Conservation (phyloP, 30 jellyfish, hydroid and myxozoan species). For the Chrysaora quinquecirrha region DNA sequence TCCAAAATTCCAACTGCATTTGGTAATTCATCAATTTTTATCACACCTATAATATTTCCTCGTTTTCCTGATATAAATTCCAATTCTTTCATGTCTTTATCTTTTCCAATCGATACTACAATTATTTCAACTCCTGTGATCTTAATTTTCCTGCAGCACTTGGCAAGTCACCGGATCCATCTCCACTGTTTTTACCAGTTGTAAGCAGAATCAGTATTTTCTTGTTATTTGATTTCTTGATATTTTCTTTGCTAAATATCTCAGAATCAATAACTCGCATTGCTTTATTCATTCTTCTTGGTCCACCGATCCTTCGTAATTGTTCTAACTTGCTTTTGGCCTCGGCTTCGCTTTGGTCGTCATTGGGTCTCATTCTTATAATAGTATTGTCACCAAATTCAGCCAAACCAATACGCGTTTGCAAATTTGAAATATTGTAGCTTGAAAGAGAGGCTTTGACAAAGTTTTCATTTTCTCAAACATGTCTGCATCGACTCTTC, state of each 20-base stretch:
- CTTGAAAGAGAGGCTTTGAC: slow-evolving; percentile 54
- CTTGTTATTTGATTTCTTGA: not conserved
- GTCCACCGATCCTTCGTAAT: slow-evolving; percentile 66
- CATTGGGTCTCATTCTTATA: not conserved
- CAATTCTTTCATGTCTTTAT: slow-evolving; percentile 34
- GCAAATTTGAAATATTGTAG: slow-evolving; percentile 46
- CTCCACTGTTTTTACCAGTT: slow-evolving; percentile 69
- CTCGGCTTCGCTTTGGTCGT: not conserved
- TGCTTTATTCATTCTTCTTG: slow-evolving; percentile 76
- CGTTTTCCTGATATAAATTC: slow-evolving; percentile 41
- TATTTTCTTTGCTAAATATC: slow-evolving; percentile 1
- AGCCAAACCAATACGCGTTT: slow-evolving; percentile 47
- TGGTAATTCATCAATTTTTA: slow-evolving; percentile 37
- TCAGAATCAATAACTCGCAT: slow-evolving; percentile 44
- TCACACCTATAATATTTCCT: slow-evolving; percentile 39
- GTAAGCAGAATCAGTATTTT: slow-evolving; percentile 55
- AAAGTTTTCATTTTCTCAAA: slow-evolving; percentile 39
- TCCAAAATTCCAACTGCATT: slow-evolving; percentile 61
- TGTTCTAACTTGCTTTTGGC: slow-evolving; percentile 1
- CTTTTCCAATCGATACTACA: slow-evolving; percentile 69
- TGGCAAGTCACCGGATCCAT: slow-evolving; percentile 55
- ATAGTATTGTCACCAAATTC: slow-evolving; percentile 34
- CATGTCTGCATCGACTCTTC: slow-evolving; percentile 6
- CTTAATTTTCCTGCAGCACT: slow-evolving; percentile 49
- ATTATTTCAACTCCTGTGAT: slow-evolving; percentile 70